Evolutionary conservation across 2,888 invertebrate species (phyloP).

Genomic region (Rotaria macrura): DNA sequence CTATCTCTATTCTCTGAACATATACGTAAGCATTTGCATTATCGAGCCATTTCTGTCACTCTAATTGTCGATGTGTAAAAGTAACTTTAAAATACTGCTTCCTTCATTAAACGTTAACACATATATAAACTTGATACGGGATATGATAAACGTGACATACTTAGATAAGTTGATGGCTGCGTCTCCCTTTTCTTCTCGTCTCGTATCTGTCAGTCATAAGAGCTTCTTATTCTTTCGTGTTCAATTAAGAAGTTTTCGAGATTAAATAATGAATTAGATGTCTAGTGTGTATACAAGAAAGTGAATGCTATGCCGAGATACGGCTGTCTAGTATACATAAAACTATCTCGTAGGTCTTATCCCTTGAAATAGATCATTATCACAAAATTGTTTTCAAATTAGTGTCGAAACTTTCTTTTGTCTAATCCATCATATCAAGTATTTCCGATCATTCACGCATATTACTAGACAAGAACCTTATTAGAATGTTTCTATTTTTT

Average conservation of each 20-base stretch:
- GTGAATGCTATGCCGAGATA: not conserved
- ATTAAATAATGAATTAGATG: not conserved
- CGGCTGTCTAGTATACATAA: not conserved
- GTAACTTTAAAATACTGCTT: not conserved
- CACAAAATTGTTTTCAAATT: not conserved
- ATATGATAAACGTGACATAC: not conserved
- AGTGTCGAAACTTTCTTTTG: not conserved
- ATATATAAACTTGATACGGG: not conserved
- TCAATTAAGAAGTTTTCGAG: not conserved
- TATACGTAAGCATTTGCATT: not conserved
- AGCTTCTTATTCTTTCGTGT: not conserved
- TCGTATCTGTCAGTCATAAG: not conserved
- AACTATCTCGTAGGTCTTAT: too few species aligned
- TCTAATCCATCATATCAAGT: not conserved
- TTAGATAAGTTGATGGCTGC: not conserved
- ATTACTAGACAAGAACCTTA: not conserved
- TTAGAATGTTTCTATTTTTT: too few species aligned
- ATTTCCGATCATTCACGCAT: not conserved
- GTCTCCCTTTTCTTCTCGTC: not conserved
- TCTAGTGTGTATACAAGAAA: not conserved
- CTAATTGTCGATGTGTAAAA: not conserved
- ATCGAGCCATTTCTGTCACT: not conserved
- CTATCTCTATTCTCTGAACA: not conserved
- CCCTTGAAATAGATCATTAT: not conserved
- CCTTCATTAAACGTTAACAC: not conserved